Evolutionary conservation across 2,797 vertebrate species (phyloP), one percentile per base, ranked within the genome.

Genomic region (Neopelma chrysocephalum): DNA sequence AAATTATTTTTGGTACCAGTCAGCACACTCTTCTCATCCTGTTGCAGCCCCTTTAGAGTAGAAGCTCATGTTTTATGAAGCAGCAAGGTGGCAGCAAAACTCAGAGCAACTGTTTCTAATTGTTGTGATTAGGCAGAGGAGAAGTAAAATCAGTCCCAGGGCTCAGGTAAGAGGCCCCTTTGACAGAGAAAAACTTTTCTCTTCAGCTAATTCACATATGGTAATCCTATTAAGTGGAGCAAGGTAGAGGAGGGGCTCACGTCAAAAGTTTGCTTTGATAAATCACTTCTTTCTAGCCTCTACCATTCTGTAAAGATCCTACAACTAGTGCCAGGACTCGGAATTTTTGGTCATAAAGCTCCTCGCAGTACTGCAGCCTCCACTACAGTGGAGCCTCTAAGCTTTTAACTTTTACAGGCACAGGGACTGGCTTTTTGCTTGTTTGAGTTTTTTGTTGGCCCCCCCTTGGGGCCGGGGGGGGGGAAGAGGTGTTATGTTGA

Each of bases 351-450:
- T 90, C 27, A 18, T 50, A 75, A 91, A 48, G n/a, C 27, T 77
- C 10, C 34, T n/a, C 0, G 0, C 2, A 4, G 31, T 31, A 70
- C 36, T 47, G 40, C 15, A 71, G 53, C 11, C 50, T 83, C 48
- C 4, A 0, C 17, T 58, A 65, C 17, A 56, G 38, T 2, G 1
- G 6, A 40, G 40, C 40, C 13, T 29, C n/a, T 27, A 17, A 77
- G 31, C 60, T 72, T 43, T 76, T 38, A 90, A 36, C 29, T 2
- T 2, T 0, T 14, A 69, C 5, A 84, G n/a, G 42, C 19, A 89
- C 38, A 77, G 25, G 20, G 22, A 89, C 5, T 42, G 12, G 15
- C 11, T 65, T 70, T 62, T 69, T 73, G 16, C 34, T 71, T 83
- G 23, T 9, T 70, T 65, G 5, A 15, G 1, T 10, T 27, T 54